Base-by-base conservation (phyloP, 37 sponge, comb jelly and placozoan species). In the Spongilla lacustris region DNA sequence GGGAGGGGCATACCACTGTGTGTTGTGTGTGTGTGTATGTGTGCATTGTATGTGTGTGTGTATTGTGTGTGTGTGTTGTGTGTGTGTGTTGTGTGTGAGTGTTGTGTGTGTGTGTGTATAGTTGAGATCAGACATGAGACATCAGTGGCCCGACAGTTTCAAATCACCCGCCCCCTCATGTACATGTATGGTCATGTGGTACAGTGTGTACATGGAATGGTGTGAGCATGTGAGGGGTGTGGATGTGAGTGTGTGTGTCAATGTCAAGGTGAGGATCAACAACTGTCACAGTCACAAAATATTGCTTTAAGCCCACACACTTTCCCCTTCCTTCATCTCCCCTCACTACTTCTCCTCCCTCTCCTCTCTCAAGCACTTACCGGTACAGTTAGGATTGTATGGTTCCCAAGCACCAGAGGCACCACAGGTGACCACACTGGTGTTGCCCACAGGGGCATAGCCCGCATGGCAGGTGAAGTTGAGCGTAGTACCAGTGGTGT, bases 331-430 rank as follows among this genome's bases (percentile, higher is more conserved):
- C 12, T 1, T 58, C 58, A 58, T 41, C 24, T 11, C 14, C 30
- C 25, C 17, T 0, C 27, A 25, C 66, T 0, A 34, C 22, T 0
- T 58, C 14, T 58, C 19, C 58, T 58, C 12, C 11, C 19, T 58
- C 1, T 17, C 24, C 11, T 13, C 21, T 1, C 41, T 10, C 34
- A 27, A 24, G 13, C 28, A 77, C 78, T 36, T 77, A 87, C 88
- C 70, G 8, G 23, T 38, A 81, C 88, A 87, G 22, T 24, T 49
- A 2, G 88, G 88, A 26, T 36, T 35, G 29, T 37, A 27, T 23
- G 82, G 88, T 17, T 32, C 0, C 88, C 88, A 87, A 6, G 29
- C 35, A 24, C 88, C 88, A 66, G 10, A 9, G 38, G 38, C 0
- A 21, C 4, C 36, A 35, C 88, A 87, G 29, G 73, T 80, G 49